Evolutionary conservation across 2,888 invertebrate genomes (phyloP).

Genomic region (Hermodice carunculata): DNA sequence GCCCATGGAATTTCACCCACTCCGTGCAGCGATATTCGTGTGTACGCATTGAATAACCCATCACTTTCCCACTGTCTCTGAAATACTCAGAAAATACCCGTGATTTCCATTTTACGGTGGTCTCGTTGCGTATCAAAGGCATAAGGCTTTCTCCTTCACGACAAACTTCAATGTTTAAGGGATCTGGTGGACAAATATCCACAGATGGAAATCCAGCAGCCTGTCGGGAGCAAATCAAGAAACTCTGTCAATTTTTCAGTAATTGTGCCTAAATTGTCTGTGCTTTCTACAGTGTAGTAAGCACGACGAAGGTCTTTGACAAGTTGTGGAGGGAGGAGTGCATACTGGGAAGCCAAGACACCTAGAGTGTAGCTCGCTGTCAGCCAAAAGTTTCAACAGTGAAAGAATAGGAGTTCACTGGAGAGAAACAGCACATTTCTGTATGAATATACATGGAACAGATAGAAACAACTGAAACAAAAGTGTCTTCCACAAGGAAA

Average conservation of each 20-base stretch:
- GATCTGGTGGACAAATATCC: background rate
- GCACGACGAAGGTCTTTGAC: conserved; percentile 34
- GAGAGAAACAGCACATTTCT: too few relatives aligned
- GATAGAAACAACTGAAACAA: too few relatives aligned
- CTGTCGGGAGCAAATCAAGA: conserved; percentile 51
- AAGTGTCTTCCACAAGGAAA: too few relatives aligned
- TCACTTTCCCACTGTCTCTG: conserved; percentile 24
- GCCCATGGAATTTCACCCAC: conserved; percentile 37
- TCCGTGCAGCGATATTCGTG: conserved; percentile 46
- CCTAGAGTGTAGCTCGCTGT: too few relatives aligned
- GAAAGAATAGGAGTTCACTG: too few relatives aligned
- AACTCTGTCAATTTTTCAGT: conserved; percentile 47
- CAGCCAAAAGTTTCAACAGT: too few relatives aligned
- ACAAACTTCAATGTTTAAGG: background rate
- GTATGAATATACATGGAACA: too few relatives aligned
- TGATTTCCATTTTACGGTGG: conserved; percentile 25
- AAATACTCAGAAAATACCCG: conserved; percentile 46
- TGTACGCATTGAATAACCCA: conserved; percentile 48
- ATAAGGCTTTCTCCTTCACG: conserved; percentile 28
- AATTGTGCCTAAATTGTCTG: conserved; percentile 42
- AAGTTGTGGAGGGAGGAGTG: conserved; percentile 1
- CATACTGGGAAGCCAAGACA: too few relatives aligned
- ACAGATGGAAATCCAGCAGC: conserved; percentile 38
- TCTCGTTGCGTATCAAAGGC: conserved; percentile 21
- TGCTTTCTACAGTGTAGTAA: conserved; percentile 30